Percentiles rank a stretch among this genome's conserved stretches.
Conservation (phyloP, 2,888 invertebrate species). For the Hypolimnas misippus region DNA sequence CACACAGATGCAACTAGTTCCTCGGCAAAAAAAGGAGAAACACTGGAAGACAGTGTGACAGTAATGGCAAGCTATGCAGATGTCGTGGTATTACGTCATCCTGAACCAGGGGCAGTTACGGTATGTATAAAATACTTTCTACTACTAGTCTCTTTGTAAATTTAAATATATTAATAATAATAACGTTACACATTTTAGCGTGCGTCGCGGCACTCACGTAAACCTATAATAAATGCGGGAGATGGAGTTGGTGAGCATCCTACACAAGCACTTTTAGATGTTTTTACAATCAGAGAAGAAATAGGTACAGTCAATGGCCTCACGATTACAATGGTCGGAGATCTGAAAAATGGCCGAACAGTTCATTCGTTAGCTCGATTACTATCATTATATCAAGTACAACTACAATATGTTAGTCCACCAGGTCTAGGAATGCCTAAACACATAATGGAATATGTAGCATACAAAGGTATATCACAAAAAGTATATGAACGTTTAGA, state of each 20-base stretch:
- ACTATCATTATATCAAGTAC: slow-evolving; percentile 96
- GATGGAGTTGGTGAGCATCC: slow-evolving; percentile 99
- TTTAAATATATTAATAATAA: not conserved
- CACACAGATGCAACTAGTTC: slow-evolving; percentile 95
- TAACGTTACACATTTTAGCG: slow-evolving; percentile 80
- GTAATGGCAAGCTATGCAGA: slow-evolving; percentile 97
- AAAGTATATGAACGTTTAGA: slow-evolving; percentile 89
- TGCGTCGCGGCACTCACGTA: slow-evolving; percentile 92
- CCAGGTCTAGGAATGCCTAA: slow-evolving; percentile 95
- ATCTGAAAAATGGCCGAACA: slow-evolving; percentile 98
- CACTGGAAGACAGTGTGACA: slow-evolving; percentile 93
- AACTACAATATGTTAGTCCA: slow-evolving; percentile 96
- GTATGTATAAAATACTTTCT: slow-evolving; percentile 79
- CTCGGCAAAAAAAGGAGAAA: slow-evolving; percentile 98
- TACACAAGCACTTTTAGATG: slow-evolving; percentile 97
- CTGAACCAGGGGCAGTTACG: slow-evolving; percentile 94
- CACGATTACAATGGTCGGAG: slow-evolving; percentile 99
- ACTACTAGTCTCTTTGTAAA: not conserved
- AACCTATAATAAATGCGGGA: slow-evolving; percentile 98
- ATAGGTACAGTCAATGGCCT: slow-evolving; percentile 99
- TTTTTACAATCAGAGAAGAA: slow-evolving; percentile 99
- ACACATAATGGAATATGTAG: slow-evolving; percentile 91
- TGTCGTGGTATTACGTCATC: slow-evolving; percentile 96
- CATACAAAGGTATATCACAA: slow-evolving; percentile 91
- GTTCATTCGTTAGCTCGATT: slow-evolving; percentile 98